phyloP scores from a whole-genome alignment of 2,888 invertebrate genomes.

The Lysandra bellargus region DNA sequence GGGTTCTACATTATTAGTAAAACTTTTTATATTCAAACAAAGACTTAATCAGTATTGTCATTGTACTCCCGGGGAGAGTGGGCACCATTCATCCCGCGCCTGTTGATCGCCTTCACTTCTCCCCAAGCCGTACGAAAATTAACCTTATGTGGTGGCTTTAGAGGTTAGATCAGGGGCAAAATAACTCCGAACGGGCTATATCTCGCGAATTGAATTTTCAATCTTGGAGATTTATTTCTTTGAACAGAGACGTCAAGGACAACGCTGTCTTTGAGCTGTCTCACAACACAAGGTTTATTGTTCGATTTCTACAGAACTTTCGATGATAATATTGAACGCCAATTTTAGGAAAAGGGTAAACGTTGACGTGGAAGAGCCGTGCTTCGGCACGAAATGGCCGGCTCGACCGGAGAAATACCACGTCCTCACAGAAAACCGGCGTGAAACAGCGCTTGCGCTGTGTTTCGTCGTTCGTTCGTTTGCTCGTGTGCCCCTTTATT shows the following conservation, averaged over 20 bases:
- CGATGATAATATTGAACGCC: neutral
- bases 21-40: neutral
- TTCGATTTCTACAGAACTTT: neutral
- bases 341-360: neutral
- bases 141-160: neutral
- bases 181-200: neutral
- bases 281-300: neutral
- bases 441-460: too few species aligned
- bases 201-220: neutral
- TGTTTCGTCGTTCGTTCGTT: too few species aligned
- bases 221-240: constrained; percentile 3
- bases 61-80: neutral
- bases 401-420: too few species aligned
- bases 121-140: neutral
- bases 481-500: too few species aligned
- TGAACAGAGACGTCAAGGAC: neutral
- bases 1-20: neutral
- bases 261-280: neutral
- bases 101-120: neutral
- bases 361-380: too few species aligned
- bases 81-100: constrained; percentile 4
- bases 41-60: neutral
- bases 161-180: neutral
- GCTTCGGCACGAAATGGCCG: too few species aligned
- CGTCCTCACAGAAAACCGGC: too few species aligned